A percentile compares a stretch with the other conserved stretches of the same genome.
Conservation (phyloP, 2,797 vertebrate genomes). For the Cryptoprocta ferox region DNA sequence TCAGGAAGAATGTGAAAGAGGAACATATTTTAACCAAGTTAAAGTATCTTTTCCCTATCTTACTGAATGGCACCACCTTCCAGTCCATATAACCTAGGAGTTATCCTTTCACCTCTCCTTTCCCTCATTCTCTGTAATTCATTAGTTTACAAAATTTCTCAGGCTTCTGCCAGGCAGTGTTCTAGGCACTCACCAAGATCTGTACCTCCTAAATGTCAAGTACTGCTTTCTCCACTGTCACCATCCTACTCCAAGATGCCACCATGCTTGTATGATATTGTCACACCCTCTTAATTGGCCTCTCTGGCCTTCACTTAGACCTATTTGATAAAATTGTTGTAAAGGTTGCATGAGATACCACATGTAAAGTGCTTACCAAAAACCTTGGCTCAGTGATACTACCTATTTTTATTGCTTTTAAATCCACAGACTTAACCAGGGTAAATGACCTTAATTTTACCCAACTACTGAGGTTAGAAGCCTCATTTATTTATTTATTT, state of each 20-base stretch:
- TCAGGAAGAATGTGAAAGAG: not conserved
- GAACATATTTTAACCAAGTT: not conserved
- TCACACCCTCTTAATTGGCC: not conserved
- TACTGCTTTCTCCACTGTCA: not conserved
- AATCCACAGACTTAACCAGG: not conserved
- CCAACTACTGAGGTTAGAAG: not conserved
- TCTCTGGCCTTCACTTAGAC: not conserved
- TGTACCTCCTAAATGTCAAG: not conserved
- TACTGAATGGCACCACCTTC: not conserved
- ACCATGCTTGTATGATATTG: not conserved
- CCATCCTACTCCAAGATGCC: not conserved
- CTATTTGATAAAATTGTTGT: not conserved
- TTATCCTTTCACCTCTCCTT: not conserved
- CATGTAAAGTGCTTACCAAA: not conserved
- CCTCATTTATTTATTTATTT: not conserved
- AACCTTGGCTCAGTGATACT: not conserved
- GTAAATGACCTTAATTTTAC: not conserved
- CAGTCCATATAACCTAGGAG: not conserved
- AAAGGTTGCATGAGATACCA: not conserved
- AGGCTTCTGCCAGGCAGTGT: not conserved
- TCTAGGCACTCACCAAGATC: not conserved
- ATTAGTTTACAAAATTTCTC: not conserved
- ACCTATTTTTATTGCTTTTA: slow-evolving; percentile 41
- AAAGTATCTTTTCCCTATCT: not conserved
- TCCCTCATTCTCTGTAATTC: not conserved